Conservation (phyloP, 2,113 vertebrate genomes). For the Osmerus eperlanus region DNA sequence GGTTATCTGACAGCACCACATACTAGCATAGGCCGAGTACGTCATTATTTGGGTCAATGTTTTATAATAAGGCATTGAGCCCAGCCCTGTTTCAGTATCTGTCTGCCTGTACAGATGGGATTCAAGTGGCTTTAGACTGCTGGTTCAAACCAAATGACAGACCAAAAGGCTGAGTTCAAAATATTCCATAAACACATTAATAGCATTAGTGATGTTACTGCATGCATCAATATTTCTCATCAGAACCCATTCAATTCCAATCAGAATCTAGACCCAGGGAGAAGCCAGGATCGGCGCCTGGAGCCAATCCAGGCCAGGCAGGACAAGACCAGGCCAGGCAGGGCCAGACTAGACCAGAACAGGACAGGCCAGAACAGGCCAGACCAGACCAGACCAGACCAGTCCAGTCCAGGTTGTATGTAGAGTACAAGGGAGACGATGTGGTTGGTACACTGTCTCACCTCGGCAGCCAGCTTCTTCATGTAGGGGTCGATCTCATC, state of each 20-base stretch:
- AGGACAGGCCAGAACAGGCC: too few relatives aligned
- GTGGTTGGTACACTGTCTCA: slow-evolving; percentile 56
- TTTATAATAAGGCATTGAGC: slow-evolving; percentile 34
- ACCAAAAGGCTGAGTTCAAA: neutral
- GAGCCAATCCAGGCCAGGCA: neutral
- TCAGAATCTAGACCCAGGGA: neutral
- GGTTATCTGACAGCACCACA: neutral
- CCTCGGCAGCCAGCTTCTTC: slow-evolving; percentile 93
- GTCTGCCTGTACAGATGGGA: neutral
- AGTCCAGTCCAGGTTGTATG: too few relatives aligned
- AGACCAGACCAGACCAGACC: too few relatives aligned
- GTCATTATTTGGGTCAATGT: slow-evolving; percentile 31
- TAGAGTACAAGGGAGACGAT: neutral
- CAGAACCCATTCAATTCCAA: neutral
- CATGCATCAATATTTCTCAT: slow-evolving; percentile 14
- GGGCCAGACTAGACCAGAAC: too few relatives aligned
- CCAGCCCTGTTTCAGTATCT: neutral
- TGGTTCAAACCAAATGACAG: neutral
- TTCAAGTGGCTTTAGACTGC: too few relatives aligned
- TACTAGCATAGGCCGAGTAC: neutral
- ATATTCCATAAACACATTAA: neutral
- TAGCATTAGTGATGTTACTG: slow-evolving; percentile 12
- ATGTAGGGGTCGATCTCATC: slow-evolving; percentile 93
- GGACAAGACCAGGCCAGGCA: neutral
- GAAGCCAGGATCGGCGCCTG: neutral